phyloP scores from a whole-genome alignment of 2,797 vertebrate genomes.

The Micropoecilia bifurca region DNA sequence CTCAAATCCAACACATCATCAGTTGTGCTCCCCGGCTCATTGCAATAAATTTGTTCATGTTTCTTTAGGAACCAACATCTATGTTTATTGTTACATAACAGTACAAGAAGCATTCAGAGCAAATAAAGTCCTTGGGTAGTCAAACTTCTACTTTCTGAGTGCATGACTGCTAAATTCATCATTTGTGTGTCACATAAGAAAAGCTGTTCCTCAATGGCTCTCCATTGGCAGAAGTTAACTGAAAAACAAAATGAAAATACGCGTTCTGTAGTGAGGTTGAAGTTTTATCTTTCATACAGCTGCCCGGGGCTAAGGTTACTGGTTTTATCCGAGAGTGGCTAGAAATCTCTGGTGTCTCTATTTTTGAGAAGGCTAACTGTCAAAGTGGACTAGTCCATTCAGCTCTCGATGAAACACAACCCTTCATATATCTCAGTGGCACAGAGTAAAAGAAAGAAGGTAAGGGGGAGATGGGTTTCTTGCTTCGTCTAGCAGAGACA shows the following conservation, averaged over 20 bases:
- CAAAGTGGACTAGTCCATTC: constrained; percentile 51
- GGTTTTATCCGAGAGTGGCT: constrained; percentile 42
- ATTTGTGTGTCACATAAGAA: constrained; percentile 44
- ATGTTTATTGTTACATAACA: not conserved
- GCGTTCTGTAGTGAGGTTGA: constrained; percentile 27
- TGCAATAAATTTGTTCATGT: too few species aligned
- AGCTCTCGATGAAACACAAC: constrained; percentile 46
- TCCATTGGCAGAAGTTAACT: constrained; percentile 28
- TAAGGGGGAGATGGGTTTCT: constrained; percentile 38
- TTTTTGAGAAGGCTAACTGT: constrained; percentile 52
- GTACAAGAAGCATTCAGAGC: not conserved
- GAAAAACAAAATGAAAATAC: constrained; percentile 25
- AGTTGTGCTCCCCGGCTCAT: too few species aligned
- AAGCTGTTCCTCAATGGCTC: constrained; percentile 42
- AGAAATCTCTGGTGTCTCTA: constrained; percentile 41
- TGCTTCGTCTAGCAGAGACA: constrained; percentile 67
- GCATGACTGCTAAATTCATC: constrained; percentile 28
- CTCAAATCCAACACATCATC: too few species aligned
- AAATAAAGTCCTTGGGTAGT: not conserved
- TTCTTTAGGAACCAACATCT: not conserved
- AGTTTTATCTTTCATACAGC: constrained; percentile 36
- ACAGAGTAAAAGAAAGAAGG: constrained; percentile 11
- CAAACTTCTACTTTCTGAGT: not conserved
- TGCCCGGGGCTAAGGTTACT: constrained; percentile 49
- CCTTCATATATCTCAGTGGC: constrained; percentile 20